phyloP scores from a whole-genome alignment of 2,797 vertebrate genomes.

The Phrynocephalus guinanensis region DNA sequence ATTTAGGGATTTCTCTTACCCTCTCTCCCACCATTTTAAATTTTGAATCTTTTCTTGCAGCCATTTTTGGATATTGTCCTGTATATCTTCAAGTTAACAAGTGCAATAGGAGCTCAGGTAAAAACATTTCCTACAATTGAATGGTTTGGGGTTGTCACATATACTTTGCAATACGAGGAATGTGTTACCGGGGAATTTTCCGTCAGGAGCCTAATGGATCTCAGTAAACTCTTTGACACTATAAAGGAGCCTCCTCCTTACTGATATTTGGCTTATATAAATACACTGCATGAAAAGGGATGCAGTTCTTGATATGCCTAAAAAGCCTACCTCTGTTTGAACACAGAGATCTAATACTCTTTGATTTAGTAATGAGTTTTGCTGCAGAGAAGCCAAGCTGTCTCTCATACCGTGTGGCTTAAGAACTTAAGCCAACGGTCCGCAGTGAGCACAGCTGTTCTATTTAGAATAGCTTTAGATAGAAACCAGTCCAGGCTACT shows the following conservation, averaged over 20 bases:
- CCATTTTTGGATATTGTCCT: slow-evolving; percentile 95
- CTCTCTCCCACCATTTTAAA: slow-evolving; percentile 43
- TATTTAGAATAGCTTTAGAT: no score
- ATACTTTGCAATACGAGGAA: not conserved
- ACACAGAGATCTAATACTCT: no score
- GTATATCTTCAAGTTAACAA: slow-evolving; percentile 97
- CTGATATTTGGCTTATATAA: not conserved
- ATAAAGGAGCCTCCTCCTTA: not conserved
- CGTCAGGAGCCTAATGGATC: not conserved
- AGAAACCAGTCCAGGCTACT: no score
- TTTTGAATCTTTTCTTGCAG: slow-evolving; percentile 78
- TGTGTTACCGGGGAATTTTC: not conserved
- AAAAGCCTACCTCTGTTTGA: no score
- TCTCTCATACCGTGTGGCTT: no score
- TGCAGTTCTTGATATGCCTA: no score
- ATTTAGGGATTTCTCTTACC: not conserved
- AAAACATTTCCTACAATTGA: slow-evolving; percentile 44
- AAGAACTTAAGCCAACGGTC: no score
- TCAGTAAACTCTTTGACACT: not conserved
- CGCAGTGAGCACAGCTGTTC: no score
- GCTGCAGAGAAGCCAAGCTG: no score
- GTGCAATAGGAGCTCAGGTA: slow-evolving; percentile 96
- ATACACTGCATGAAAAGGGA: no score
- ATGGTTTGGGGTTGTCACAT: not conserved
- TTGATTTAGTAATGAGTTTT: no score